These are phyloP conservation scores for Protobothrops mucrosquamatus DNA, from an alignment of 2,113 vertebrate species.

Conservation along the genomic window DNA sequence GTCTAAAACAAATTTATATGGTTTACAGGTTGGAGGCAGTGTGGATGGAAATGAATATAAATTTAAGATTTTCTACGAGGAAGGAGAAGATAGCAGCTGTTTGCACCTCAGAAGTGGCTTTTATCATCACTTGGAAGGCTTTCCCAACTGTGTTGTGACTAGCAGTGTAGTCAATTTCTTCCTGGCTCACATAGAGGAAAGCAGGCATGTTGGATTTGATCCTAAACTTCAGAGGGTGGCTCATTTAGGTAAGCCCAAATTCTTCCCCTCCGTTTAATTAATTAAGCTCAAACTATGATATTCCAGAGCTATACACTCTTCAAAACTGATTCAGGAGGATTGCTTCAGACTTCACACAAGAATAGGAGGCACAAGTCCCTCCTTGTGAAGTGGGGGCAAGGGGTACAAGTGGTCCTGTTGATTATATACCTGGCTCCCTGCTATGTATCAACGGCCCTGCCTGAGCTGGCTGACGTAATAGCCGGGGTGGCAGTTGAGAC, in stretches of 20 bases:
- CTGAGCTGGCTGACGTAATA: too few species aligned
- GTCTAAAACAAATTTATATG: background rate
- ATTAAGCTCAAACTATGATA: background rate
- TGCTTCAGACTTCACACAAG: background rate
- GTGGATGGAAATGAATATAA: constrained; percentile 64
- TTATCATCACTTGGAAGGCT: constrained; percentile 58
- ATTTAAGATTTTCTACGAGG: constrained; percentile 65
- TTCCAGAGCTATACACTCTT: background rate
- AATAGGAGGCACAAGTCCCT: too few species aligned
- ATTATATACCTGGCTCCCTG: too few species aligned
- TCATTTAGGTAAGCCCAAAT: constrained; percentile 63
- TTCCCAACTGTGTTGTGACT: constrained; percentile 63
- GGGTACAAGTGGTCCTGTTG: too few species aligned
- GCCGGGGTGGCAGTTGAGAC: too few species aligned
- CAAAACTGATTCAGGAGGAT: background rate
- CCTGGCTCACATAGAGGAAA: constrained; percentile 70
- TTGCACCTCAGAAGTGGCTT: constrained; percentile 42
- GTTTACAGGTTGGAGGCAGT: constrained; percentile 64
- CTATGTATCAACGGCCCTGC: too few species aligned
- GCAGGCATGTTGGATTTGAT: constrained; percentile 71
- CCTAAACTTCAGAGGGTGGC: constrained; percentile 68
- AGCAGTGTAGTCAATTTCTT: constrained; percentile 73
- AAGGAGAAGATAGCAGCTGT: constrained; percentile 63
- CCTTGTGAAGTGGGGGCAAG: too few species aligned
- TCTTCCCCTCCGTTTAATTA: background rate